Conservation (phyloP, 2,888 invertebrate species). For the Pollenia amentaria region DNA sequence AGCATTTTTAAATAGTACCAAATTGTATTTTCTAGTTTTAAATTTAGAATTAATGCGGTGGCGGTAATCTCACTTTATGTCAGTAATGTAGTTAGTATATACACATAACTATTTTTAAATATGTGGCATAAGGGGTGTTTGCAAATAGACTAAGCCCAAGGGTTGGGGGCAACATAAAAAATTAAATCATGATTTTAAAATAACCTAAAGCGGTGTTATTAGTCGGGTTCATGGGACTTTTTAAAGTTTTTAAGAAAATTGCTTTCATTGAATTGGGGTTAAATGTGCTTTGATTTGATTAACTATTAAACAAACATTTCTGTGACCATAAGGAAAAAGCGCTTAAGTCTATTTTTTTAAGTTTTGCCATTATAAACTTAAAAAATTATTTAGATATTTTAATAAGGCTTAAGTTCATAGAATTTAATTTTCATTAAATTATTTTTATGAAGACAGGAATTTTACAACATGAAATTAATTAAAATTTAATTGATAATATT, state of each 20-base stretch:
- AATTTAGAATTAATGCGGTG: slow-evolving; percentile 15
- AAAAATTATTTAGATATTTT: no score
- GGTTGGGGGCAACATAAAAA: background rate
- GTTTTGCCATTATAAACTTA: no score
- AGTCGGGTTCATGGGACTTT: background rate
- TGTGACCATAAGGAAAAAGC: no score
- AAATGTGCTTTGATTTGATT: no score
- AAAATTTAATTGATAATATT: no score
- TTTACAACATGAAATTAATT: no score
- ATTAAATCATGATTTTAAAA: slow-evolving; percentile 29
- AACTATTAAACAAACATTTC: no score
- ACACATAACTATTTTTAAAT: background rate
- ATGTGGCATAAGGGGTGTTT: background rate
- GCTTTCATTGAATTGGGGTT: background rate
- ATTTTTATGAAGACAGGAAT: no score
- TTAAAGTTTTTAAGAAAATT: background rate
- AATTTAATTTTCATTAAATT: no score
- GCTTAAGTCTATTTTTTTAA: no score
- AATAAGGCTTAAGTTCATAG: no score
- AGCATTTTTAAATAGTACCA: background rate
- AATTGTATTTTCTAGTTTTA: slow-evolving; percentile 22
- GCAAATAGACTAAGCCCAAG: background rate
- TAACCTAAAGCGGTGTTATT: slow-evolving; percentile 26
- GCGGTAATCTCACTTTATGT: slow-evolving; percentile 16
- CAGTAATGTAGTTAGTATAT: slow-evolving; percentile 14